Percentiles rank a stretch among this genome's conserved stretches.
Evolutionary conservation across 2,888 invertebrate genomes (phyloP).

Genomic region (Argynnis bischoffii): DNA sequence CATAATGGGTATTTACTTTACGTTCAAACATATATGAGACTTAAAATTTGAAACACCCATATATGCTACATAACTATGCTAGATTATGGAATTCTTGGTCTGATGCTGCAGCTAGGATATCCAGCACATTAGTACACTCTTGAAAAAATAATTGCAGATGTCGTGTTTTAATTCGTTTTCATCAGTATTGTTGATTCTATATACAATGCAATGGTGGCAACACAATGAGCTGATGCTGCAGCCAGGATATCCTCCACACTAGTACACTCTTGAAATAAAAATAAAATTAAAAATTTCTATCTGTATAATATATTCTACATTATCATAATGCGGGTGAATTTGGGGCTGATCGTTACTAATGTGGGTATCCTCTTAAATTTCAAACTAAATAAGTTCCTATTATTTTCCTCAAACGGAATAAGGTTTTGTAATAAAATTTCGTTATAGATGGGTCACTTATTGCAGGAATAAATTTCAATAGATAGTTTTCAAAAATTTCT

Average conservation of each 20-base stretch:
- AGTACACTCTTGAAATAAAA: neutral
- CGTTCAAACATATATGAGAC: too few relatives aligned
- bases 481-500: constrained; percentile 9
- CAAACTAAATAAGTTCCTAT: constrained; percentile 14
- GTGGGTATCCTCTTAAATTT: constrained; percentile 6
- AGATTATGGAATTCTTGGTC: too few relatives aligned
- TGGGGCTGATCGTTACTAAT: constrained; percentile 7
- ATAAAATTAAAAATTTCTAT: too few relatives aligned
- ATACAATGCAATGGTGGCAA: too few relatives aligned
- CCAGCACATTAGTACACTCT: too few relatives aligned
- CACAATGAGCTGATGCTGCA: neutral
- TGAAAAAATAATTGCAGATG: too few relatives aligned
- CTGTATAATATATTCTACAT: neutral
- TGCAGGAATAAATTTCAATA: constrained; percentile 17
- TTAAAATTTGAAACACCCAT: too few relatives aligned
- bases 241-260: neutral
- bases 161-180: too few relatives aligned
- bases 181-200: too few relatives aligned
- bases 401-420: neutral
- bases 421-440: constrained; percentile 12
- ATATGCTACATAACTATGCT: too few relatives aligned
- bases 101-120: too few relatives aligned
- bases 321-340: constrained; percentile 19
- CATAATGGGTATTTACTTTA: too few relatives aligned
- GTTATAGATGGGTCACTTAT: constrained; percentile 14